Percentiles rank a stretch among this genome's conserved stretches.
Conservation (phyloP, 2,888 invertebrate genomes). For the Epirrhoe alternata region DNA sequence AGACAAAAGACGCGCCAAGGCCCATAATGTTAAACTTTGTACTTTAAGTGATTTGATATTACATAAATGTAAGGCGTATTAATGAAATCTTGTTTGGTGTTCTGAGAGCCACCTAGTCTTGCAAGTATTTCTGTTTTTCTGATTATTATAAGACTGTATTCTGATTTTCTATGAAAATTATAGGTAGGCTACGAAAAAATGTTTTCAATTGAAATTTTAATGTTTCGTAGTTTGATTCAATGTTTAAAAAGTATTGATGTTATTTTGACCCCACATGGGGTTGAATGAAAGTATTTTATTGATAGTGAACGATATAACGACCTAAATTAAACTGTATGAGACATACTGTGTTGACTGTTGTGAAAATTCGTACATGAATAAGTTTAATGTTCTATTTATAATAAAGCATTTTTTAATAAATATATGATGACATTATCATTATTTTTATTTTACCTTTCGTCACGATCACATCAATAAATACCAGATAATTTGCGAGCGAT, state of each 20-base stretch:
- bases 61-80: conserved; percentile 50
- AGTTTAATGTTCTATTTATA: conserved; percentile 80
- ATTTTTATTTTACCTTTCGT: neutral
- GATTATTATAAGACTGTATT: conserved; percentile 74
- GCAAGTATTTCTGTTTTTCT: conserved; percentile 64
- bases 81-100: conserved; percentile 56
- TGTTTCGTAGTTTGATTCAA: conserved; percentile 55
- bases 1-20: conserved; percentile 61
- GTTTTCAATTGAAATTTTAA: conserved; percentile 30
- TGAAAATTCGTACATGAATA: conserved; percentile 66
- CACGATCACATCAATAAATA: no score
- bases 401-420: conserved; percentile 74
- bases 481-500: no score
- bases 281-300: conserved; percentile 56
- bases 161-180: conserved; percentile 58
- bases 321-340: conserved; percentile 55
- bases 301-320: conserved; percentile 55
- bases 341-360: conserved; percentile 60
- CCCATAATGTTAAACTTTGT: conserved; percentile 53
- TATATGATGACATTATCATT: conserved; percentile 29
- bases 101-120: conserved; percentile 69
- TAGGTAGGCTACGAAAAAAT: conserved; percentile 45
- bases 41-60: conserved; percentile 57
- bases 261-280: conserved; percentile 36
- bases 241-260: conserved; percentile 58